These are phyloP conservation scores for Tetragonula clypearis DNA, from an alignment of 1,140 invertebrate genomes.

Conservation along the genomic window DNA sequence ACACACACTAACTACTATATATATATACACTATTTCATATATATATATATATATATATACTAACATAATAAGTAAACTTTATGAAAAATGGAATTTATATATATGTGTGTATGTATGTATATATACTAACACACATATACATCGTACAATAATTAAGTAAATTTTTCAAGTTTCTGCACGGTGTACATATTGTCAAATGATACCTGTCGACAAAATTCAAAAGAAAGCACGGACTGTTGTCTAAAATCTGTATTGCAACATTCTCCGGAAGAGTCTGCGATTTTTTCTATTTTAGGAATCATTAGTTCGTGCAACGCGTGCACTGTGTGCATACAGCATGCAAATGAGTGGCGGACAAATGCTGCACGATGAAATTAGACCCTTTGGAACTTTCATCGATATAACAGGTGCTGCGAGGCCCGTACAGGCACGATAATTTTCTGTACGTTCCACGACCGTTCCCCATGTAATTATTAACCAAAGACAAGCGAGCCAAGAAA, in stretches of 20 bases:
- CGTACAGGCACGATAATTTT: constrained; percentile 28
- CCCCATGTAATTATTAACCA: constrained; percentile 42
- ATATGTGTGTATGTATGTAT: no score
- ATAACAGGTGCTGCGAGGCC: not conserved
- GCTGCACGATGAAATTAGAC: constrained; percentile 9
- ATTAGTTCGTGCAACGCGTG: not conserved
- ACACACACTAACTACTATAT: no score
- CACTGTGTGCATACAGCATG: not conserved
- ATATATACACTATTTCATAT: no score
- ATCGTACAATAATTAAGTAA: no score
- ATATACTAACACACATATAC: no score
- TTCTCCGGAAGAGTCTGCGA: not conserved
- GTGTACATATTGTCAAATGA: not conserved
- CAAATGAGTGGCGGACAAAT: constrained; percentile 1
- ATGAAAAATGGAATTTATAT: no score
- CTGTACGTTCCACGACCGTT: constrained; percentile 13
- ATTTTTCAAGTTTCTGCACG: not conserved
- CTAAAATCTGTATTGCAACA: not conserved
- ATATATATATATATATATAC: no score
- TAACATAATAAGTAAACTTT: no score
- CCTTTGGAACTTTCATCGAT: not conserved
- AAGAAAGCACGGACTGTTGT: not conserved
- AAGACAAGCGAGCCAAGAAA: constrained; percentile 35
- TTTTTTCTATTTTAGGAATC: not conserved
- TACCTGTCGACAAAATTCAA: not conserved